These are phyloP conservation scores for Diprion similis DNA, from an alignment of 1,140 invertebrate genomes.

Conservation along the genomic window DNA sequence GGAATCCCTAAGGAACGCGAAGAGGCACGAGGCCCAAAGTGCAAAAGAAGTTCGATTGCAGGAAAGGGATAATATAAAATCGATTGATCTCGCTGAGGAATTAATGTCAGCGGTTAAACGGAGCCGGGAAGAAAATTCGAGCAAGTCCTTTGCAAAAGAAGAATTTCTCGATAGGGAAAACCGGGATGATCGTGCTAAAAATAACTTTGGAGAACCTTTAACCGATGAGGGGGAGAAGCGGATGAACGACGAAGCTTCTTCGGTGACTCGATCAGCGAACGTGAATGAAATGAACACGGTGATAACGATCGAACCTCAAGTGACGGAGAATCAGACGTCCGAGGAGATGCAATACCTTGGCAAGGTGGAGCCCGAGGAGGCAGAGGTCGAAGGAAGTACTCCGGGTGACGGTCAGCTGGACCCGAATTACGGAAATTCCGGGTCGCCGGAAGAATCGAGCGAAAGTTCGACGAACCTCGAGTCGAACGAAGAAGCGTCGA, in stretches of 20 bases:
- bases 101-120: background rate
- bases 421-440: background rate
- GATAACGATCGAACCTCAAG: background rate
- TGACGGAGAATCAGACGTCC: background rate
- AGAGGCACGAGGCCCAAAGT: conserved; percentile 25
- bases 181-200: conserved; percentile 10
- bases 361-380: background rate
- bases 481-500: background rate
- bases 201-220: conserved; percentile 15
- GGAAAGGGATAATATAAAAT: background rate
- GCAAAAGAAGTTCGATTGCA: background rate
- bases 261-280: conserved; percentile 22
- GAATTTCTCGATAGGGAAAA: background rate
- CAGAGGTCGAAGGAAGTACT: background rate
- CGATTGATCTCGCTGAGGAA: background rate
- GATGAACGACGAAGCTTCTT: conserved; percentile 30
- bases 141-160: background rate
- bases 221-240: conserved; percentile 23
- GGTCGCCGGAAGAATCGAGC: background rate
- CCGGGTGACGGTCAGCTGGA: too few relatives aligned
- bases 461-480: background rate
- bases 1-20: conserved; percentile 41
- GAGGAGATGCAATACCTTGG: background rate
- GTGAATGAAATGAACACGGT: conserved; percentile 16
- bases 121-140: background rate